Percentiles rank a stretch among this genome's conserved stretches.
These are phyloP conservation scores for Myotis findleyi DNA, from an alignment of 2,797 vertebrate genomes.

Conservation along the genomic window DNA sequence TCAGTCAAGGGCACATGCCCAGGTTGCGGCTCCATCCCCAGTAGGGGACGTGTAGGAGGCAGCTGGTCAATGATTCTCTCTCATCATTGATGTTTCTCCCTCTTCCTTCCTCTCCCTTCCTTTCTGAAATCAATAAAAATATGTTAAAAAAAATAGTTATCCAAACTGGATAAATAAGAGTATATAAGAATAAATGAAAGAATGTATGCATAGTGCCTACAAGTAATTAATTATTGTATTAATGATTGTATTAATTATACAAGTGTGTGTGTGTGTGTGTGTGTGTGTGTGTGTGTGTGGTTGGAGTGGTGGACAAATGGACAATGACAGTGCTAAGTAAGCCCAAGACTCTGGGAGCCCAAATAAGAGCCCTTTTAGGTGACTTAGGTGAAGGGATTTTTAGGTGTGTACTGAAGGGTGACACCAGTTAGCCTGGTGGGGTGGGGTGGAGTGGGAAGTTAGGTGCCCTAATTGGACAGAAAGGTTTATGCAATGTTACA, in stretches of 20 bases:
- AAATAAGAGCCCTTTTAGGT: background rate
- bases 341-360: background rate
- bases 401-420: background rate
- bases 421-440: background rate
- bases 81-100: too few relatives aligned
- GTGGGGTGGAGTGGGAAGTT: background rate
- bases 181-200: background rate
- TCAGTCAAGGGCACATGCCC: too few relatives aligned
- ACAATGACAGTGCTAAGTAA: background rate
- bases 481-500: background rate
- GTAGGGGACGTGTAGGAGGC: too few relatives aligned
- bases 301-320: background rate
- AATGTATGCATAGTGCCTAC: background rate
- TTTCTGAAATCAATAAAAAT: too few relatives aligned
- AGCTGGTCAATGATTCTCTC: too few relatives aligned
- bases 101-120: too few relatives aligned
- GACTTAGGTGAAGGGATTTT: background rate
- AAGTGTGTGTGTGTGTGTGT: background rate
- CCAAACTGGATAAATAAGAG: background rate
- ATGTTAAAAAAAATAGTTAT: background rate
- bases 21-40: too few relatives aligned
- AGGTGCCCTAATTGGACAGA: accelerated
- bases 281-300: background rate
- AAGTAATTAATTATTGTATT: background rate
- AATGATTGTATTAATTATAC: background rate